Conservation (phyloP, 23 tunicate species). For the Styela clava region DNA sequence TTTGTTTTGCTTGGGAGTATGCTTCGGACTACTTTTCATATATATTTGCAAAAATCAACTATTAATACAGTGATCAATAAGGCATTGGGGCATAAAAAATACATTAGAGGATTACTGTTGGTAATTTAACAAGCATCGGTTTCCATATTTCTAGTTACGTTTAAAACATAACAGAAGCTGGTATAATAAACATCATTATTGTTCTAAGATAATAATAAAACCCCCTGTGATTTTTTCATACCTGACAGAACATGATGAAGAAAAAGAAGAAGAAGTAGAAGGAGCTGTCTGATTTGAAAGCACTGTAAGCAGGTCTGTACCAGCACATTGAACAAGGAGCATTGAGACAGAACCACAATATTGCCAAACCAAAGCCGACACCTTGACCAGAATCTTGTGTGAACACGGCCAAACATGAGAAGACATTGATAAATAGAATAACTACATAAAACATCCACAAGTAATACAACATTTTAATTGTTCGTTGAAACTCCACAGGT, state of each 20-base stretch:
- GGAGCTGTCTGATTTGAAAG: constrained; percentile 93
- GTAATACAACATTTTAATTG: constrained; percentile 78
- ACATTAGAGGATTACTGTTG: no score
- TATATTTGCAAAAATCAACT: no score
- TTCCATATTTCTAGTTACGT: no score
- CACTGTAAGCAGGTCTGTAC: constrained; percentile 96
- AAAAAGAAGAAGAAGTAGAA: constrained; percentile 91
- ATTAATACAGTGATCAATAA: no score
- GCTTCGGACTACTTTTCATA: no score
- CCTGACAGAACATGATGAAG: constrained; percentile 98
- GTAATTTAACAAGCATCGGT: no score
- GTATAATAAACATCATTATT: no score
- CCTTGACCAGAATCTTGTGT: constrained; percentile 42
- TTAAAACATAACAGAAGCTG: no score
- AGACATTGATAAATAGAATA: constrained; percentile 54
- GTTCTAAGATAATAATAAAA: no score
- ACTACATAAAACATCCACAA: constrained; percentile 83
- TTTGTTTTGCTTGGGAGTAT: no score
- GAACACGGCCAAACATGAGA: constrained; percentile 55
- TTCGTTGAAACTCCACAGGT: constrained; percentile 72
- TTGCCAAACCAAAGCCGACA: constrained; percentile 75
- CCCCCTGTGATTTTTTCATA: no score
- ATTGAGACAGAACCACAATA: constrained; percentile 71
- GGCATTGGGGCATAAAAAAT: no score
- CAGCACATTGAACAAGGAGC: constrained; percentile 95